These are phyloP conservation scores for Onchidella celtica DNA, from an alignment of 2,888 invertebrate genomes.

Conservation along the genomic window DNA sequence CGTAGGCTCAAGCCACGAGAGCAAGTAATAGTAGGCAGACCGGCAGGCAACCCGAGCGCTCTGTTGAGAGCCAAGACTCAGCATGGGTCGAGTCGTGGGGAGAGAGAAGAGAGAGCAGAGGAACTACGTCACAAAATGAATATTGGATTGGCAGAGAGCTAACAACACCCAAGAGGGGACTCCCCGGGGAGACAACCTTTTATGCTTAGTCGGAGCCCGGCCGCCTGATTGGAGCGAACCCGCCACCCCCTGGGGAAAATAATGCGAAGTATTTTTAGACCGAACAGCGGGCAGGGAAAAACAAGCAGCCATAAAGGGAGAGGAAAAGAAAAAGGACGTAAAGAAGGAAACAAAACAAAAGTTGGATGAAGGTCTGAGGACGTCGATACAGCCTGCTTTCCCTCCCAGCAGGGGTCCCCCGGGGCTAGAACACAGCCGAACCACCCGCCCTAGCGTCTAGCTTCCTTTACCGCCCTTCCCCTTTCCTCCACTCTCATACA, in stretches of 20 bases:
- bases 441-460: no score
- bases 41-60: slow-evolving; percentile 38
- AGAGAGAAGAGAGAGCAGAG: slow-evolving; percentile 29
- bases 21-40: no score
- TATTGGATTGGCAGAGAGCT: slow-evolving; percentile 73
- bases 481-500: no score
- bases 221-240: slow-evolving; percentile 52
- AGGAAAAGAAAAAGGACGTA: not conserved
- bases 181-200: slow-evolving; percentile 66
- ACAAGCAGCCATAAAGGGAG: slow-evolving; percentile 43
- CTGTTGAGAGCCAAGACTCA: slow-evolving; percentile 61
- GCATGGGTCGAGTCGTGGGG: slow-evolving; percentile 56
- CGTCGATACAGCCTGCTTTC: slow-evolving; percentile 42
- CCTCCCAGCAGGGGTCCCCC: slow-evolving; percentile 64
- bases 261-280: slow-evolving; percentile 59
- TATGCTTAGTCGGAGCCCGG: slow-evolving; percentile 55
- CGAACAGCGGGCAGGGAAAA: slow-evolving; percentile 47
- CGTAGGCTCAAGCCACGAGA: no score
- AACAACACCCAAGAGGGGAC: slow-evolving; percentile 67
- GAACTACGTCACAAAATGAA: slow-evolving; percentile 69
- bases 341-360: not conserved
- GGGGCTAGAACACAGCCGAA: slow-evolving; percentile 5
- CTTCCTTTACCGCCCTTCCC: no score
- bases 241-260: slow-evolving; percentile 56
- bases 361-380: not conserved